Evolutionary conservation across 64 coral and sea anemone species (phyloP).

Genomic region (Orbicella faveolata): DNA sequence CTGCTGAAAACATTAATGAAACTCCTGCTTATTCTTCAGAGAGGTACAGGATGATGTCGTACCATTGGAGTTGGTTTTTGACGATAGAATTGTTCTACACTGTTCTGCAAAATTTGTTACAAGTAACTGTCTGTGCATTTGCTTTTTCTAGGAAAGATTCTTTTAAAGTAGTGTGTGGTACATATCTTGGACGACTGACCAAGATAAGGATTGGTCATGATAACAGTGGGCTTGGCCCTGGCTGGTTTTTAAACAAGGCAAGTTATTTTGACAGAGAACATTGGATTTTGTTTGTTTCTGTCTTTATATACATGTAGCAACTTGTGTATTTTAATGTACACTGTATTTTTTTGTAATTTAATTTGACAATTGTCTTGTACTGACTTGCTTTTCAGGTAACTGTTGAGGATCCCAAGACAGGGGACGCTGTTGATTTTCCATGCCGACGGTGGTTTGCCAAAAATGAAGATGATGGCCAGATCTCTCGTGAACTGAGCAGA

Average conservation of each 20-base stretch:
- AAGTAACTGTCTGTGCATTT: background rate
- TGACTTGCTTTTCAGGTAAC: conserved; percentile 61
- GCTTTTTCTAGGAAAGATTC: conserved; percentile 85
- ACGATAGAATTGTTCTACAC: no score
- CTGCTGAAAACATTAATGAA: no score
- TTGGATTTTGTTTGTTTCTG: background rate
- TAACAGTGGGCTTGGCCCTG: conserved; percentile 85
- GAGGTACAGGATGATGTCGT: no score
- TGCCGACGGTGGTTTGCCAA: conserved; percentile 91
- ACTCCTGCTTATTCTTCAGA: no score
- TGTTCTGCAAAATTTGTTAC: no score
- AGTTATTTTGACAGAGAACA: background rate
- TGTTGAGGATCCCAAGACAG: conserved; percentile 75
- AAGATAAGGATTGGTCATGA: conserved; percentile 95
- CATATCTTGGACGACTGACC: conserved; percentile 68
- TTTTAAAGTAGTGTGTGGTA: conserved; percentile 81
- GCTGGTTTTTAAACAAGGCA: conserved; percentile 95
- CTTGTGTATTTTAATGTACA: background rate
- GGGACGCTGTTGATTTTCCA: conserved; percentile 78
- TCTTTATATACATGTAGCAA: background rate
- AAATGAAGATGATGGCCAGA: conserved; percentile 91
- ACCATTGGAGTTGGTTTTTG: no score
- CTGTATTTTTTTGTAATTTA: background rate
- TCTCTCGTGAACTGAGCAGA: conserved; percentile 79
- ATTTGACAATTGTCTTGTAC: background rate